Conservation (phyloP, 2,888 invertebrate species). For the Frankliniella fusca region DNA sequence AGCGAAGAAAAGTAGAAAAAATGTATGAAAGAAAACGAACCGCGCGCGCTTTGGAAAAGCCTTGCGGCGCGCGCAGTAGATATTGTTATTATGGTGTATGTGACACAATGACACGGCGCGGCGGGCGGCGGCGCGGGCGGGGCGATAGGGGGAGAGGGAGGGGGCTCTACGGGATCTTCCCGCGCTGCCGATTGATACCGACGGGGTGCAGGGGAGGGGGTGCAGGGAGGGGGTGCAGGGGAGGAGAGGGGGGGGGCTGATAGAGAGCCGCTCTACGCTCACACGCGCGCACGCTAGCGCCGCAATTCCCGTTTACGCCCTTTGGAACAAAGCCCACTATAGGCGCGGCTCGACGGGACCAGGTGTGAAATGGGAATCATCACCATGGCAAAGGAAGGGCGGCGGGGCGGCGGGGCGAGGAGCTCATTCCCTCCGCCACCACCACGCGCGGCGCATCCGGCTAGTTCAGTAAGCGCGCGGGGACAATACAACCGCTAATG, state of each 20-base stretch:
- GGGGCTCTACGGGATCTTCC: background rate
- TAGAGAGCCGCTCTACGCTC: background rate
- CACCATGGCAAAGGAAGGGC: background rate
- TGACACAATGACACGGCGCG: background rate
- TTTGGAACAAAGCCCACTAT: background rate
- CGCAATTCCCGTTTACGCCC: slow-evolving; percentile 2
- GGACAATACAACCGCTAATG: background rate
- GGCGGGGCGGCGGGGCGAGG: too few relatives aligned
- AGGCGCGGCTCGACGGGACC: background rate
- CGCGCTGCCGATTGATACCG: background rate
- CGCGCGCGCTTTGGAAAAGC: too few relatives aligned
- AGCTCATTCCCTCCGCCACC: background rate
- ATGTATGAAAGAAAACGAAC: too few relatives aligned
- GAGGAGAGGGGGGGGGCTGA: too few relatives aligned
- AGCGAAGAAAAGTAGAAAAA: too few relatives aligned
- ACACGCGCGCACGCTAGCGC: background rate
- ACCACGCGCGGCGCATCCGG: background rate
- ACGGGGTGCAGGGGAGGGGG: background rate
- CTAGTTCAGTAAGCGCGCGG: slow-evolving; percentile 5
- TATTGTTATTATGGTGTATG: too few relatives aligned
- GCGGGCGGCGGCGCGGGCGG: background rate
- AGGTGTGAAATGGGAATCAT: slow-evolving; percentile 20
- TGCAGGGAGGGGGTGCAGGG: too few relatives aligned
- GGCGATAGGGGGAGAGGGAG: background rate
- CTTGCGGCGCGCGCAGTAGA: too few relatives aligned